A percentile compares a stretch with the other conserved stretches of the same genome.
phyloP scores from a whole-genome alignment of 2,797 vertebrate genomes.

The Lacerta agilis region DNA sequence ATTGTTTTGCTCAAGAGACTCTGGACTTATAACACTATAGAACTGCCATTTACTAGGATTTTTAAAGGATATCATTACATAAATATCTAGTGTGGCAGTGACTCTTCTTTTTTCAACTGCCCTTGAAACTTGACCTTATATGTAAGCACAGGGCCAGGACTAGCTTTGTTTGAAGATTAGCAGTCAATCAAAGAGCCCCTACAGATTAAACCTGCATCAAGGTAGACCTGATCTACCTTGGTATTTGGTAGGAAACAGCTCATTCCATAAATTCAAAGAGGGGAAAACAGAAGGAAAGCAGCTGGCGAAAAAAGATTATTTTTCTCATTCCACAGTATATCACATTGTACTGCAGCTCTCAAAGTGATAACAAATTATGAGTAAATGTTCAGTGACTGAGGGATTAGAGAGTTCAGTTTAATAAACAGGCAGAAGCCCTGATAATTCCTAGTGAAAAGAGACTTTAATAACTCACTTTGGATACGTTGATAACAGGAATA shows the following conservation, averaged over 20 bases:
- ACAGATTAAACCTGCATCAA: not conserved
- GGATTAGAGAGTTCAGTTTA: slow-evolving; percentile 1
- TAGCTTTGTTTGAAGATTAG: not conserved
- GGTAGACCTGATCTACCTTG: slow-evolving; percentile 16
- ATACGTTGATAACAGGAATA: slow-evolving; percentile 32
- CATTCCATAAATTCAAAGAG: not conserved
- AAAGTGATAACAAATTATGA: accelerated
- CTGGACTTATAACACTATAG: not conserved
- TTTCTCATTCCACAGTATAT: slow-evolving; percentile 43
- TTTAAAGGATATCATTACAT: not conserved
- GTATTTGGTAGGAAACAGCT: not conserved
- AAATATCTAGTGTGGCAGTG: not conserved
- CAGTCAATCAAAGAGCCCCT: not conserved
- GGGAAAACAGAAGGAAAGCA: too few species aligned
- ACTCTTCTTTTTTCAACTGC: not conserved
- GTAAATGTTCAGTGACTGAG: slow-evolving; percentile 7
- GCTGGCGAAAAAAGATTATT: not conserved
- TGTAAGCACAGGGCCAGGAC: not conserved
- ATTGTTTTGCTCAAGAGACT: not conserved
- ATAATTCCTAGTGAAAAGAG: slow-evolving; percentile 36
- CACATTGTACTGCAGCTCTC: slow-evolving; percentile 36
- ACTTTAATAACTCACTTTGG: slow-evolving; percentile 38
- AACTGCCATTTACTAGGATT: not conserved
- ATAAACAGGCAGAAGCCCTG: not conserved
- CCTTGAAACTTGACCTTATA: too few species aligned